Evolutionary conservation across 1,140 invertebrate species (phyloP), one percentile per base, ranked within the genome.

Genomic region (Zophobas morio): DNA sequence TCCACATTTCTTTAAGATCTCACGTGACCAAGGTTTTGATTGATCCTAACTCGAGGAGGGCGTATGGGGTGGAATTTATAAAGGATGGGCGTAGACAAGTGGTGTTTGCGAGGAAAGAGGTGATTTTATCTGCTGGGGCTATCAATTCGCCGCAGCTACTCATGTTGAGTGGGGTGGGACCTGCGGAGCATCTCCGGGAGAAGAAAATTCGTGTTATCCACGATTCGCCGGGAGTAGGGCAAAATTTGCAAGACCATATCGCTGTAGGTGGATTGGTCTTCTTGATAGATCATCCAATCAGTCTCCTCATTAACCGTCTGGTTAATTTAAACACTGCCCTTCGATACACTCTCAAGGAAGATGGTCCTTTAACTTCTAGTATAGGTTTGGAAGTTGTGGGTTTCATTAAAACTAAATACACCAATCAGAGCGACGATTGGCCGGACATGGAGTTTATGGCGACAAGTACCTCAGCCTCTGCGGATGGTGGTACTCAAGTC

Each of bases 361-460:
- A 94, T 77, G 95, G 95, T 0, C 95, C 95, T 0, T 83, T 96
- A 6, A 96, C 95, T 0, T 93, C 94, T 0, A 95, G 92, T 78
- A 90, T 96, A 1, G 95, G 95, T 0, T 85, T 96, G 51, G 95
- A 96, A 86, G 92, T 94, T 0, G 94, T 96, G 0, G 94, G 93
- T 0, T 96, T 96, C 82, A 94, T 96, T 51, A 92, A 93, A 0
- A 96, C 95, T 0, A 96, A 96, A 84, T 96, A 96, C 83, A 93
- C 93, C 0, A 96, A 96, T 83, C 87, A 91, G 74, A 90, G 90
- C 0, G 93, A 95, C 75, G 95, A 96, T 82, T 96, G 94, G 94
- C 95, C 95, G 0, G 96, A 97, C 82, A 96, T 96, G 72, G 94
- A 96, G 79, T 96, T 96, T 82, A 96, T 95, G 93, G 87, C 96